Evolutionary conservation across 2,888 invertebrate species (phyloP).

Genomic region (Norana najaformis): DNA sequence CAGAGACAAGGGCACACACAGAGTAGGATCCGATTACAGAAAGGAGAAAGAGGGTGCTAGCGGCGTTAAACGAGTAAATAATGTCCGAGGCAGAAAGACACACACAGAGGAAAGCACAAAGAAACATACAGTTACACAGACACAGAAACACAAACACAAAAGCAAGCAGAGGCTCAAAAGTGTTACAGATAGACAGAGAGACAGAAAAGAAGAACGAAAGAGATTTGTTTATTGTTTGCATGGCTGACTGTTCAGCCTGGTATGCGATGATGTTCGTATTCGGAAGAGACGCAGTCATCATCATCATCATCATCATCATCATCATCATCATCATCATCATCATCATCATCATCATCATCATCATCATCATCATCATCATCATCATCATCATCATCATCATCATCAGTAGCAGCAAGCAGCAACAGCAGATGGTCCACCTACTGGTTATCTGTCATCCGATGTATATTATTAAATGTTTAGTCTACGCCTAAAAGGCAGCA

Average conservation of each 20-base stretch:
- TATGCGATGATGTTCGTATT: background rate
- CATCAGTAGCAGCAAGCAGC: background rate
- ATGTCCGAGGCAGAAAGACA: background rate
- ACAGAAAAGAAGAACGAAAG: background rate
- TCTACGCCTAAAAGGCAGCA: background rate
- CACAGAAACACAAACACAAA: background rate
- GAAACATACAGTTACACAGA: background rate
- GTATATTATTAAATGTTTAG: background rate
- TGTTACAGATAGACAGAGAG: background rate
- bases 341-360: conserved; percentile 32
- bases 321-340: conserved; percentile 31
- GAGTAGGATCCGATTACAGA: background rate
- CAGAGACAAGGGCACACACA: background rate
- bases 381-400: conserved; percentile 24
- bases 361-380: conserved; percentile 32
- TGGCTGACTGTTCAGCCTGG: background rate
- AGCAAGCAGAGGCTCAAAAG: background rate
- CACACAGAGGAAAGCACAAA: background rate
- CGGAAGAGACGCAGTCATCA: background rate
- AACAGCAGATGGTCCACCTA: background rate
- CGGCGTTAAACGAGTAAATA: background rate
- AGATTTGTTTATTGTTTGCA: background rate
- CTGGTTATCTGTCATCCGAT: background rate
- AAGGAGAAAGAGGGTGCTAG: background rate
- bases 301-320: conserved; percentile 27